Evolutionary conservation across 2,113 vertebrate species (phyloP), one percentile per base, ranked within the genome.

Genomic region (Daboia siamensis): DNA sequence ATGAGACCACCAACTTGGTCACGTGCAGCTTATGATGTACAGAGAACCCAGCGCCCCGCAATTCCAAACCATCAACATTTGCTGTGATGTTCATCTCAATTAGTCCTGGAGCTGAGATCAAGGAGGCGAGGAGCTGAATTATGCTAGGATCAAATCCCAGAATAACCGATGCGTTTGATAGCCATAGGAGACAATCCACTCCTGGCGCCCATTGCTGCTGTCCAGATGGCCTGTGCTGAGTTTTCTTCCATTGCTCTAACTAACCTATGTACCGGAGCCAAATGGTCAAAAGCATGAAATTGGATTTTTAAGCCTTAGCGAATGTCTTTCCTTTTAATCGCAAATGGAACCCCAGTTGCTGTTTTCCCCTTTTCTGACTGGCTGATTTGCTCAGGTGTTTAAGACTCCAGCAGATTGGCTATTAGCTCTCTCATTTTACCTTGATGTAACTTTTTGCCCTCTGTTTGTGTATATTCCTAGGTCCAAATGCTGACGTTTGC

Each of bases 371-470:
- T 51, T 94, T 90, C 80, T 90, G 57, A 74, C 0, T 92, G 48
- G 10, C 12, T 24, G 1, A 90, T 93, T 92, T 94, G 90, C 93
- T 39, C 2, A 54, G 90, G n/a, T 51, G 54, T 91, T 87, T 2
- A 3, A 8, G 89, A 93, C 54, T 91, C 90, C 86, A 92, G 80
- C 91, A 94, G 91, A 86, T 90, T 93, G 90, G 85, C 69, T 54
- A 86, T 90, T 94, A 90, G 56, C 29, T 39, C 90, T 85, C 21
- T 44, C 39, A 1, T 86, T 86, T 13, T 85, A 46, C 51, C 20
- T 87, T 0, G 0, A 57, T 86, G 92, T 92, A 86, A 74, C 80
- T 15, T 92, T 93, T 91, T 80, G 92, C 84, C 57, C 51, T 64
- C 89, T 26, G 0, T 46, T 64, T 6, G 0, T 2, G 51, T 86